A percentile compares a stretch with the other conserved stretches of the same genome.
phyloP scores from a whole-genome alignment of 2,797 vertebrate species.

The Lacerta viridis region DNA sequence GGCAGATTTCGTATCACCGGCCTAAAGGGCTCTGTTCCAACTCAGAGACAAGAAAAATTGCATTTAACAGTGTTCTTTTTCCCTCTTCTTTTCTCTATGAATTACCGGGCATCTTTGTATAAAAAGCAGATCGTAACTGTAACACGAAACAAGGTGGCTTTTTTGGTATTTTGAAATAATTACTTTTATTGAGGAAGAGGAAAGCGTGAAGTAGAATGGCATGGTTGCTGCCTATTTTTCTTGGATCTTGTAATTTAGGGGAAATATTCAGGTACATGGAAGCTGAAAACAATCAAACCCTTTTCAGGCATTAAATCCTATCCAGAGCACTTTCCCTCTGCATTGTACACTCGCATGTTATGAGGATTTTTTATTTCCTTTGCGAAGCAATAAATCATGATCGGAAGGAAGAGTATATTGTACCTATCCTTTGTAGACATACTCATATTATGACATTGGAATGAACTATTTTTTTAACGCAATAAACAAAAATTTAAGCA shows the following conservation, averaged over 20 bases:
- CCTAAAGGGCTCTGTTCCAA: neutral
- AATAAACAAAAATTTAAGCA: constrained; percentile 61
- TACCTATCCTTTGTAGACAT: neutral
- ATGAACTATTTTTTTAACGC: constrained; percentile 62
- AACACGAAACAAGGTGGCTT: constrained; percentile 58
- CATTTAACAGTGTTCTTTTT: neutral
- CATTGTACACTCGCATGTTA: constrained; percentile 43
- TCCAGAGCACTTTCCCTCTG: constrained; percentile 52
- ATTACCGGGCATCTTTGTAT: constrained; percentile 62
- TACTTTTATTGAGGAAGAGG: constrained; percentile 68
- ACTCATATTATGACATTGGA: constrained; percentile 41
- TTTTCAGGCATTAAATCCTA: constrained; percentile 58
- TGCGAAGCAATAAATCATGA: constrained; percentile 56
- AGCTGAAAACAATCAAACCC: constrained; percentile 48
- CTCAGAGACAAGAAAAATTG: constrained; percentile 45
- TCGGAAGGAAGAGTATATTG: constrained; percentile 50
- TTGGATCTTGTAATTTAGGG: constrained; percentile 62
- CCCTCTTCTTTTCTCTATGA: constrained; percentile 68
- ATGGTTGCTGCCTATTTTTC: constrained; percentile 60
- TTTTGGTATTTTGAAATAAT: constrained; percentile 74
- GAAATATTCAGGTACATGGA: constrained; percentile 41
- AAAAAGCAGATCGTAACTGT: constrained; percentile 71
- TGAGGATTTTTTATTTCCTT: constrained; percentile 58
- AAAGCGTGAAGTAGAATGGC: constrained; percentile 69
- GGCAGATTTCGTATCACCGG: too few relatives aligned